Evolutionary conservation across 2,113 vertebrate genomes (phyloP).

Genomic region (Forbesichthys papilliferus): DNA sequence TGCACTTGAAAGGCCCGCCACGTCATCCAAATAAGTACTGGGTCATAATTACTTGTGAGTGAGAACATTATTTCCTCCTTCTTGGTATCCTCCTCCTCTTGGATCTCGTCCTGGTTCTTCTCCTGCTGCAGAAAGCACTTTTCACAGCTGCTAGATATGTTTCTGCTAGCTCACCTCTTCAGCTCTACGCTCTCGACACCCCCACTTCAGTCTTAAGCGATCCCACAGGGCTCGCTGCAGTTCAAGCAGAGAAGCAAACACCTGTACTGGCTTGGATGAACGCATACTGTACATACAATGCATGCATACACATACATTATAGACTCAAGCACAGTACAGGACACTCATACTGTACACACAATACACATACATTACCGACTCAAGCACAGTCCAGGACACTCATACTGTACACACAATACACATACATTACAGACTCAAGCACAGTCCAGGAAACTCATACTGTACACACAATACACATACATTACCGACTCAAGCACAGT

Average conservation of each 20-base stretch:
- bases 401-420: background rate
- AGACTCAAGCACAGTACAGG: background rate
- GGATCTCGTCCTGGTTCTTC: background rate
- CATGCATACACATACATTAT: background rate
- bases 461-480: no score
- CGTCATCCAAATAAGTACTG: conserved; percentile 5
- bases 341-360: background rate
- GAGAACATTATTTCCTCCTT: conserved; percentile 4
- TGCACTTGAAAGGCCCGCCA: conserved; percentile 13
- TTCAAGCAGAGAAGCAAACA: conserved; percentile 5
- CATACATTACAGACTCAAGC: background rate
- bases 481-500: no score
- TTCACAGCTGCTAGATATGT: conserved; percentile 15
- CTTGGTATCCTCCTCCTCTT: background rate
- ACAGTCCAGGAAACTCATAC: background rate
- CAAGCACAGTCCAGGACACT: background rate
- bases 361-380: background rate
- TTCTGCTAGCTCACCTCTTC: conserved; percentile 16
- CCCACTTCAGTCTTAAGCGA: background rate
- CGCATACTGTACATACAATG: background rate
- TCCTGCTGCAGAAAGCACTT: background rate
- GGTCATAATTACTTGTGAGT: conserved; percentile 13
- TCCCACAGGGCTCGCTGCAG: conserved; percentile 1
- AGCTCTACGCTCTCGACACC: conserved; percentile 19
- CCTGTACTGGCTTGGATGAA: background rate